Evolutionary conservation across 2,888 invertebrate genomes (phyloP), one percentile per base, ranked within the genome.

Genomic region (Thelaira solivaga): DNA sequence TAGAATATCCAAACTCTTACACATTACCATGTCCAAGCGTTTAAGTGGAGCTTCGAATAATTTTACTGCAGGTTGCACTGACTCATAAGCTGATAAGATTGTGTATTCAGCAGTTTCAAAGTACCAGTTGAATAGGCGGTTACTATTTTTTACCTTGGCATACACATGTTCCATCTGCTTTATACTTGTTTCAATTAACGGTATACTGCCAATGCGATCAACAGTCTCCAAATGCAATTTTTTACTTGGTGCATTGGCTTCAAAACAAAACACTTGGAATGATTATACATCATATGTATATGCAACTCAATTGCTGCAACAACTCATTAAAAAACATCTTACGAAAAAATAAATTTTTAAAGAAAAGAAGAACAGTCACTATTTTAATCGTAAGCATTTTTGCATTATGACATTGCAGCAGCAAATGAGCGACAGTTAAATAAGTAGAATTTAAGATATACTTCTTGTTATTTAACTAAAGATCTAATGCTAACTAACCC

Each of bases 1-100:
- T n/a, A 97, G 93, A 39, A 94, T 91, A 82, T 96, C 96, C 80
- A 97, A 91, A 69, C 96, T 95, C 85, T 92, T 93, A 89, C 96
- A 96, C 77, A 97, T 92, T 78, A 96, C 90, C 80, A 91, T 91
- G 89, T 96, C 96, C 39, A 95, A 90, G 72, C 92, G 92, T 29
- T 91, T 90, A 8, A 96, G 90, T 0, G 96, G 96, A 0, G 92
- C 90, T 85, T 94, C 93, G 55, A 95, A 91, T 39, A 95, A 90
- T 59, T 92, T 91, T 0, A 95, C 92, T 0, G 94, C 93, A 0
- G 96, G 96, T 59, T 92, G 90, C 0, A 96, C 93, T 10, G 93
- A 91, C 76, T 94, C 94, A 4, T 94, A 91, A 0, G 94, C 94
- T 0, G 92, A 91, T 20, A 92, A 92, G 11, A 96, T 89, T 0